Conservation (phyloP, 2,888 invertebrate species). For the Trissoscelio sp. region DNA sequence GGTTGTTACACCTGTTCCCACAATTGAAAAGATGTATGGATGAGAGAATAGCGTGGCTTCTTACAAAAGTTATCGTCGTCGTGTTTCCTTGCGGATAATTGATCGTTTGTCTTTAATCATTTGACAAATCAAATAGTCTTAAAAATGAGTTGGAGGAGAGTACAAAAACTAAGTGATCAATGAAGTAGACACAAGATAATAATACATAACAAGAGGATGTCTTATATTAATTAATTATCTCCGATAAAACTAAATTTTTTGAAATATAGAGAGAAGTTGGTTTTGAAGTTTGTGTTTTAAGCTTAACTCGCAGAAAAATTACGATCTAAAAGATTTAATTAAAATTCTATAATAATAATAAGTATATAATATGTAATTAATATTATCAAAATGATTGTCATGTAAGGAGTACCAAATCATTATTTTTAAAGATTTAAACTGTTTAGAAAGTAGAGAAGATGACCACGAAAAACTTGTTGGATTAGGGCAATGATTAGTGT, state of each 20-base stretch:
- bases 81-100: slow-evolving; percentile 12
- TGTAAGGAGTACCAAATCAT: neutral
- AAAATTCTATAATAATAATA: too few relatives aligned
- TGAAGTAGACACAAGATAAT: neutral
- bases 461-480: slow-evolving; percentile 8
- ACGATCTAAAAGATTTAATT: too few relatives aligned
- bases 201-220: too few relatives aligned
- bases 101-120: slow-evolving; percentile 18
- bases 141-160: neutral
- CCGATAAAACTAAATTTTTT: too few relatives aligned
- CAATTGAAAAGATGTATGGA: slow-evolving; percentile 12
- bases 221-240: too few relatives aligned
- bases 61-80: slow-evolving; percentile 4
- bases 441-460: slow-evolving; percentile 31
- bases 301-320: too few relatives aligned
- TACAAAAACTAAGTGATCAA: slow-evolving; percentile 1
- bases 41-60: slow-evolving; percentile 11
- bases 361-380: too few relatives aligned
- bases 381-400: neutral
- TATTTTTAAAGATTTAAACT: neutral
- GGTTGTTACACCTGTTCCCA: slow-evolving; percentile 38
- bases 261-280: too few relatives aligned
- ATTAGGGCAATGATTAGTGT: slow-evolving; percentile 28
- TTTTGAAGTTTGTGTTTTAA: too few relatives aligned
- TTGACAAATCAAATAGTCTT: slow-evolving; percentile 33